Evolutionary conservation across 2,888 invertebrate genomes (phyloP).

Genomic region (Papilio gigon): DNA sequence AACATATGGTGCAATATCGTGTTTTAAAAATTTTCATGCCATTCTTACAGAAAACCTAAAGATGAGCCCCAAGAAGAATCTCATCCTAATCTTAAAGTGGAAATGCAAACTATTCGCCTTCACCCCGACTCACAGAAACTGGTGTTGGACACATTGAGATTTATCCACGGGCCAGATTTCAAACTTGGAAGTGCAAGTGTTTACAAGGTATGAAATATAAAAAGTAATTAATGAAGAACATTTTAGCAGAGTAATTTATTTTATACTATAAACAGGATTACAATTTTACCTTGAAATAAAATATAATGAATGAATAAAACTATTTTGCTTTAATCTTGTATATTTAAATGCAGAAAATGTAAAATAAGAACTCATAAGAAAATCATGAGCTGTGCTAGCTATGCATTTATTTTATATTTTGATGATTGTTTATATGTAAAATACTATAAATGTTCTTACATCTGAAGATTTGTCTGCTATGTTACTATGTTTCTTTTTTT

Average conservation of each 20-base stretch:
- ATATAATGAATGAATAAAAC: too few species aligned
- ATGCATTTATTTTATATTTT: not conserved
- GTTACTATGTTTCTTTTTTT: slow-evolving; percentile 36
- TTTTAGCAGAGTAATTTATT: too few species aligned
- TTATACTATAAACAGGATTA: too few species aligned
- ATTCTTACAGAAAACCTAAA: slow-evolving; percentile 64
- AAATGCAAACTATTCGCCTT: slow-evolving; percentile 87
- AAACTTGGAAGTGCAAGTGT: slow-evolving; percentile 79
- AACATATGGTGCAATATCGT: slow-evolving; percentile 43
- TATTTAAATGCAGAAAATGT: too few species aligned
- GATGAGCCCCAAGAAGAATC: slow-evolving; percentile 75
- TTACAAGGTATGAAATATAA: slow-evolving; percentile 74
- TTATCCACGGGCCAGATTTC: slow-evolving; percentile 88
- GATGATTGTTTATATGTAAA: not conserved
- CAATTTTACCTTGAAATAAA: too few species aligned
- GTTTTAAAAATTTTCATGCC: slow-evolving; percentile 35
- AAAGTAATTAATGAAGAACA: too few species aligned
- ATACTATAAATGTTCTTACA: not conserved
- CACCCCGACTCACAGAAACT: slow-evolving; percentile 87
- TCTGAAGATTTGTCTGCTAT: not conserved
- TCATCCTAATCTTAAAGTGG: slow-evolving; percentile 85
- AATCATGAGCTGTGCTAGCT: not conserved
- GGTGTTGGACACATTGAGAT: slow-evolving; percentile 87
- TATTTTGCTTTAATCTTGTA: too few species aligned
- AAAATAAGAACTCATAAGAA: not conserved